phyloP scores from a whole-genome alignment of 2,113 vertebrate genomes.

The Coreoperca whiteheadi region DNA sequence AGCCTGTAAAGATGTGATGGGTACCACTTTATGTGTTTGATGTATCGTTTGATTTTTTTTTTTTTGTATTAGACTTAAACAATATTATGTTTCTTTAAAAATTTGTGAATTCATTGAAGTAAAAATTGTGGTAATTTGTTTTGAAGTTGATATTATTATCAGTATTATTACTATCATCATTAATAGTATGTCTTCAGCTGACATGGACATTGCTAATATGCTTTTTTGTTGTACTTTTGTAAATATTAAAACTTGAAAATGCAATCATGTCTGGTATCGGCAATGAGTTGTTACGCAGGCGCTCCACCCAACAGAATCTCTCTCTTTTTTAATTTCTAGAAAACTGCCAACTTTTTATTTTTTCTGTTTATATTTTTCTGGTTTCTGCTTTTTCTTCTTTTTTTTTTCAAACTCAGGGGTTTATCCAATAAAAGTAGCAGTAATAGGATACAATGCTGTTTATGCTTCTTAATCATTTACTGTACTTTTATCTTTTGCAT shows the following conservation, averaged over 20 bases:
- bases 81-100: conserved; percentile 71
- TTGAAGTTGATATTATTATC: conserved; percentile 71
- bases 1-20: conserved; percentile 74
- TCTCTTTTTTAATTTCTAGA: conserved; percentile 71
- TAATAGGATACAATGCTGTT: conserved; percentile 69
- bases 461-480: conserved; percentile 74
- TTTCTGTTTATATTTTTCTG: conserved; percentile 73
- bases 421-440: conserved; percentile 76
- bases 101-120: conserved; percentile 78
- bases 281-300: conserved; percentile 60
- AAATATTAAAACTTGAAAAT: conserved; percentile 84
- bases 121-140: conserved; percentile 78
- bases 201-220: conserved; percentile 61
- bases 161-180: conserved; percentile 70
- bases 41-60: conserved; percentile 70
- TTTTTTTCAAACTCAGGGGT: conserved; percentile 85
- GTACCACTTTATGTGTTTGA: conserved; percentile 75
- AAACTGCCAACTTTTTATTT: conserved; percentile 80
- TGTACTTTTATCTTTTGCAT: conserved; percentile 70
- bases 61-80: conserved; percentile 80
- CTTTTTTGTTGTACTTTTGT: conserved; percentile 77
- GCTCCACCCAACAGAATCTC: conserved; percentile 63
- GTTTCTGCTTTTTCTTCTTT: conserved; percentile 66
- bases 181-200: conserved; percentile 69
- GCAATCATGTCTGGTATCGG: conserved; percentile 72